phyloP scores from a whole-genome alignment of 2,113 vertebrate species.

The Engystomops pustulosus region DNA sequence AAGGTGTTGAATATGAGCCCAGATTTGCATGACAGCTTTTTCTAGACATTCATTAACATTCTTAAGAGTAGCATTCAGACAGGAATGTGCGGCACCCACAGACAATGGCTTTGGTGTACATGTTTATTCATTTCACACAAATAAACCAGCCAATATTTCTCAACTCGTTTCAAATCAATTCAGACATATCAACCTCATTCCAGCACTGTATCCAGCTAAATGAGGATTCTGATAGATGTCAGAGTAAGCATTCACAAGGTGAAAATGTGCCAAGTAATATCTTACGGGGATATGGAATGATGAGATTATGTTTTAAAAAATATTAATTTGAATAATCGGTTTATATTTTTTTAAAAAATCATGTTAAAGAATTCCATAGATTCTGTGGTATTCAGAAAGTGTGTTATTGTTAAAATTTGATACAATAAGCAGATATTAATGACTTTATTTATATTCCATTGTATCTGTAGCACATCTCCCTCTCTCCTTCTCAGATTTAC shows the following conservation, averaged over 20 bases:
- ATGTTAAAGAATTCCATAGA: too few species aligned
- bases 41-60: conserved; percentile 22
- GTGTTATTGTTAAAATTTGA: too few species aligned
- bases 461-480: too few species aligned
- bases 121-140: background rate
- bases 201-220: background rate
- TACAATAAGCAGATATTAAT: too few species aligned
- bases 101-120: background rate
- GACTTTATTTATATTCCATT: too few species aligned
- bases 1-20: conserved; percentile 28
- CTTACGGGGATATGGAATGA: too few species aligned
- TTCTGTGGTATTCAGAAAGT: too few species aligned
- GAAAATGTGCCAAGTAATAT: background rate
- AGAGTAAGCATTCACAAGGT: too few species aligned
- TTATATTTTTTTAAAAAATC: too few species aligned
- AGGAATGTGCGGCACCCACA: background rate
- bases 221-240: background rate
- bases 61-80: background rate
- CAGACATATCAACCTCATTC: background rate
- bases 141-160: background rate
- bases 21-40: conserved; percentile 27
- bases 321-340: too few species aligned
- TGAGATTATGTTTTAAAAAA: too few species aligned
- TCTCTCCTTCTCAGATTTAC: too few species aligned
- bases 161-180: background rate